Percentiles rank a stretch among this genome's conserved stretches.
Evolutionary conservation across 2,888 invertebrate species (phyloP).

Genomic region (Tortrix viridana): DNA sequence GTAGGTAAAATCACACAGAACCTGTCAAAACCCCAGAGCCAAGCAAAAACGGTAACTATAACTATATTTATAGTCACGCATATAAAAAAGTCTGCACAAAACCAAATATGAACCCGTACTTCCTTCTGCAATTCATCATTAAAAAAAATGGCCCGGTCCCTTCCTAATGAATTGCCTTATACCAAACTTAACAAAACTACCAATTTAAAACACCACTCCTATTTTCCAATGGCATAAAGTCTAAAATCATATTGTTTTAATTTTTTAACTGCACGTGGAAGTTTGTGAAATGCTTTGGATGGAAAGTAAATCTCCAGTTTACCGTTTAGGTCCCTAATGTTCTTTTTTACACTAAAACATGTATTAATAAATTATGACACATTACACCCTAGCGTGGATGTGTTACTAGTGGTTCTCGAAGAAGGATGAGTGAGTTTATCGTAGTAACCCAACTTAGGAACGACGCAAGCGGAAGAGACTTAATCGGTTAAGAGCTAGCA

Average conservation of each 20-base stretch:
- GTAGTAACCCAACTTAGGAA: too few species aligned
- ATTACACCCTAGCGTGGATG: constrained; percentile 28
- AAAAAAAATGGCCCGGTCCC: constrained; percentile 18
- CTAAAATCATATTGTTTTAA: not conserved
- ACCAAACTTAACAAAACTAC: not conserved
- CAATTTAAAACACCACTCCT: not conserved
- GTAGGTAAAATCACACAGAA: too few species aligned
- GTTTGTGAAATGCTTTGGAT: not conserved
- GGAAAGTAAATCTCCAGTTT: constrained; percentile 34
- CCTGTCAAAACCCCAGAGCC: not conserved
- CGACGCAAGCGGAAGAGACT: too few species aligned
- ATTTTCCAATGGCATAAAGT: not conserved
- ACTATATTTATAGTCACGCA: not conserved
- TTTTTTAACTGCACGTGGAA: not conserved
- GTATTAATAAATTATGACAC: constrained; percentile 35
- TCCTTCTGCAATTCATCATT: constrained; percentile 36
- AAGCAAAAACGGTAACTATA: not conserved
- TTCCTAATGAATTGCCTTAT: constrained; percentile 29
- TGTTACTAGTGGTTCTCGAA: constrained; percentile 16
- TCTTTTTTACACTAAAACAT: constrained; percentile 26
- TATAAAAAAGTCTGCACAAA: constrained; percentile 24
- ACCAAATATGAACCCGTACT: constrained; percentile 32
- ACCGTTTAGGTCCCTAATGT: constrained; percentile 36
- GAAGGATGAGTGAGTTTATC: constrained; percentile 8
- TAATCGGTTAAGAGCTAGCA: too few species aligned